Evolutionary conservation across 1,140 invertebrate genomes (phyloP), one percentile per base, ranked within the genome.

Genomic region (Atta texana): DNA sequence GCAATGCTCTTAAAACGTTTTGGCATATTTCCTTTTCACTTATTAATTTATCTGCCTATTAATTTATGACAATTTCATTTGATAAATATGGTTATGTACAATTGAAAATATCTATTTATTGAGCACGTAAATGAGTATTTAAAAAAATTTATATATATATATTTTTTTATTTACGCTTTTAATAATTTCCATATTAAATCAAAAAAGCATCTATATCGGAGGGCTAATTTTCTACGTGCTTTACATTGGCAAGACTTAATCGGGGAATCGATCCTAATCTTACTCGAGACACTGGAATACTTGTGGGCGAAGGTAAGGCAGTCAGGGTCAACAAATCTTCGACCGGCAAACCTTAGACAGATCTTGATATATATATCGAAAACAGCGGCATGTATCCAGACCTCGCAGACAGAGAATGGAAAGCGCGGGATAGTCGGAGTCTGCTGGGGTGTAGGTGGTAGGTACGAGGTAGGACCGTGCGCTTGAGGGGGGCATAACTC

Each of bases 331-430:
- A 84, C 80, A 84, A 84, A 84, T 84, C 80, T 84, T 84, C 78
- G 66, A 90, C 85, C 68, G 82, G 86, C 86, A 75, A 91, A 88
- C 87, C 87, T 90, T 89, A 89, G 89, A 89, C 90, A 89, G 90
- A 91, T 90, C 89, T 87, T 88, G 85, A 91, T 87, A 86, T 90
- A 88, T 88, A 90, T 84, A 90, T 89, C 85, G 87, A 91, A 90
- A 91, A 89, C 81, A 89, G 87, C 77, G 76, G 74, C 84, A 59
- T 85, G 84, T 74, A 77, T 88, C 80, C 74, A 90, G 68, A 72
- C 85, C 86, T 76, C 55, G 77, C 77, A 78, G 74, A 87, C 74
- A 57, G 55, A 69, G 69, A 12, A 51, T 66, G 59, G 49, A 78
- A 21, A 63, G 39, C 69, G 80, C 55, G 24, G 24, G 68, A 82